phyloP scores from a whole-genome alignment of 2,888 invertebrate species.

The Andrena bucephala region DNA sequence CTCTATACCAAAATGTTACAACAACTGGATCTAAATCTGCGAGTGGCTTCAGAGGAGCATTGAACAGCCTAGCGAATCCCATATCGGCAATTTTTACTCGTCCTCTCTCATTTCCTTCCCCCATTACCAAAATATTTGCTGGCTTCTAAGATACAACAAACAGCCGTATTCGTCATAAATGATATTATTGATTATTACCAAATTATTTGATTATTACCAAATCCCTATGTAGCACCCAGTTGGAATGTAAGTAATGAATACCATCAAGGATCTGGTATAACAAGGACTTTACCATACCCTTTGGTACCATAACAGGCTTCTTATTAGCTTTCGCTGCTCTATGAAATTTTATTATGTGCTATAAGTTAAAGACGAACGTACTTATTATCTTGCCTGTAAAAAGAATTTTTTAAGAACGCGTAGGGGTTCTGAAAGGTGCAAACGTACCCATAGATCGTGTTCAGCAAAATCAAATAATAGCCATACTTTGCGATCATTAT shows the following conservation, averaged over 20 bases:
- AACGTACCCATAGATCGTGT: constrained; percentile 96
- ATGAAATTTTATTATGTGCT: constrained; percentile 99
- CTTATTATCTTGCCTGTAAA: neutral
- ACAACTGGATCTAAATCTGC: constrained; percentile 99
- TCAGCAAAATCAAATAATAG: constrained; percentile 99
- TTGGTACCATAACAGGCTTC: constrained; percentile 97
- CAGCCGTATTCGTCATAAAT: constrained; percentile 26
- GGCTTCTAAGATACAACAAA: constrained; percentile 90
- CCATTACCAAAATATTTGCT: constrained; percentile 99
- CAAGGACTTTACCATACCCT: constrained; percentile 98
- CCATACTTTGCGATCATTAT: constrained; percentile 98
- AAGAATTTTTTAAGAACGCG: neutral
- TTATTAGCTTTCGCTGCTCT: constrained; percentile 99
- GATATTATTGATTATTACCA: neutral
- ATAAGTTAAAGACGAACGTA: constrained; percentile 66
- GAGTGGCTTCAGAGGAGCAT: constrained; percentile 98
- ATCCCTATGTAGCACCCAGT: constrained; percentile 99
- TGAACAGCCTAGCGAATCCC: constrained; percentile 99
- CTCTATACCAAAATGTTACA: constrained; percentile 99
- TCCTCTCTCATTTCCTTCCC: constrained; percentile 98
- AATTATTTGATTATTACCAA: constrained; percentile 87
- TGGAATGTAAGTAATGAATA: constrained; percentile 99
- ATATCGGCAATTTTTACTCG: constrained; percentile 99
- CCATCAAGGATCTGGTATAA: constrained; percentile 99
- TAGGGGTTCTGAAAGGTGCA: neutral